Evolutionary conservation across 2,113 vertebrate species (phyloP).

Genomic region (Chionodraco myersi): DNA sequence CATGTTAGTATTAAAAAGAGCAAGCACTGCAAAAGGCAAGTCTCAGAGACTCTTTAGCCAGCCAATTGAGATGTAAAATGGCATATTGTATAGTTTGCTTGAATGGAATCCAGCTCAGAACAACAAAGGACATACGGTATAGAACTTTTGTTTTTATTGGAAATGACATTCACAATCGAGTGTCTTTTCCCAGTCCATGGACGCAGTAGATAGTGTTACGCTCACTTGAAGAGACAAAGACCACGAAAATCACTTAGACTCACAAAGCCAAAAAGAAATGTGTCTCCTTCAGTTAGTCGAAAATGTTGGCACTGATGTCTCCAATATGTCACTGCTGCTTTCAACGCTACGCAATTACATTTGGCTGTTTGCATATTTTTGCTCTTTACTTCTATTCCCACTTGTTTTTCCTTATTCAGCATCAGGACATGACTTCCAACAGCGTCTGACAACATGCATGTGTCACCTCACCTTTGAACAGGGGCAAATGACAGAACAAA

Average conservation of each 20-base stretch:
- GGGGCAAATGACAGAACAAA: conserved; percentile 15
- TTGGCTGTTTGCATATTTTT: neutral
- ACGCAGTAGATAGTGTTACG: neutral
- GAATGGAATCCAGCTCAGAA: neutral
- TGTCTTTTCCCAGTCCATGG: conserved; percentile 15
- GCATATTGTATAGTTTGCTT: neutral
- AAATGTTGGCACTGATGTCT: conserved; percentile 12
- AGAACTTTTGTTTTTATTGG: conserved; percentile 7
- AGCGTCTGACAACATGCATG: conserved; percentile 16
- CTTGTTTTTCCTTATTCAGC: neutral
- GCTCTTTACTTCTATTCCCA: neutral
- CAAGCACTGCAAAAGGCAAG: neutral
- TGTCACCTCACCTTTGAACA: conserved; percentile 41
- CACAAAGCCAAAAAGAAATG: conserved; percentile 17
- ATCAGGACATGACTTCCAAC: neutral
- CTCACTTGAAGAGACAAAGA: conserved; percentile 45
- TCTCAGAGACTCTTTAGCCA: neutral
- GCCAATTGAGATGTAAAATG: neutral
- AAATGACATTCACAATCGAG: neutral
- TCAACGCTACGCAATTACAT: neutral
- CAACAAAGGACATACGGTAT: conserved; percentile 14
- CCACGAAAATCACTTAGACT: conserved; percentile 37
- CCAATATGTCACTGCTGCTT: neutral
- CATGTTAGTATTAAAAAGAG: neutral
- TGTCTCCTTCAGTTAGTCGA: conserved; percentile 21